These are phyloP conservation scores for Steinernema hermaphroditum DNA, from an alignment of 2,888 invertebrate species.

Conservation along the genomic window DNA sequence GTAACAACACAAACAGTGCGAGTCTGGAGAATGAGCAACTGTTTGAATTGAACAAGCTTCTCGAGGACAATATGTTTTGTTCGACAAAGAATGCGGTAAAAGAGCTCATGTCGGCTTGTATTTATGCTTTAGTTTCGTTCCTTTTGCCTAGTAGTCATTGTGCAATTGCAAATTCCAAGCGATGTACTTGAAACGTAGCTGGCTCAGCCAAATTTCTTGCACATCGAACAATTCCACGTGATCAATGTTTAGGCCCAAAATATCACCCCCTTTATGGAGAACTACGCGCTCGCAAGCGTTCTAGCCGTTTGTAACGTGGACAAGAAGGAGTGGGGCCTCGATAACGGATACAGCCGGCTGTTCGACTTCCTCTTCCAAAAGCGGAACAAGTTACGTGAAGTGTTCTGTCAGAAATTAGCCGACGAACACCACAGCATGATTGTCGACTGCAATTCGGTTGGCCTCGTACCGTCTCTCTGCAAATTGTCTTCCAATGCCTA, in stretches of 20 bases:
- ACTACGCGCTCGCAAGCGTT: constrained; percentile 3
- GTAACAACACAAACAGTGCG: neutral
- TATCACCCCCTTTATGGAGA: constrained; percentile 6
- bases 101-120: neutral
- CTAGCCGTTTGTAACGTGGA: neutral
- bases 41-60: constrained; percentile 17
- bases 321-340: neutral
- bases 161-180: no score
- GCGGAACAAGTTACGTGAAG: neutral
- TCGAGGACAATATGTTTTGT: constrained; percentile 23
- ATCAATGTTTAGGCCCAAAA: constrained; percentile 9
- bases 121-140: neutral
- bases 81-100: constrained; percentile 12
- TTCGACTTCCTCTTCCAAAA: constrained; percentile 14
- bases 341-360: neutral
- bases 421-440: neutral
- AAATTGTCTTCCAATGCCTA: neutral
- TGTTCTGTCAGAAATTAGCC: neutral
- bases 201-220: no score
- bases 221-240: no score
- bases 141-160: no score
- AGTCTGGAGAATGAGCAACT: constrained; percentile 4
- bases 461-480: neutral
- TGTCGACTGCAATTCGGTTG: neutral
- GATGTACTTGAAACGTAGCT: no score